Evolutionary conservation across 2,113 vertebrate species (phyloP).

Genomic region (Perca flavescens): DNA sequence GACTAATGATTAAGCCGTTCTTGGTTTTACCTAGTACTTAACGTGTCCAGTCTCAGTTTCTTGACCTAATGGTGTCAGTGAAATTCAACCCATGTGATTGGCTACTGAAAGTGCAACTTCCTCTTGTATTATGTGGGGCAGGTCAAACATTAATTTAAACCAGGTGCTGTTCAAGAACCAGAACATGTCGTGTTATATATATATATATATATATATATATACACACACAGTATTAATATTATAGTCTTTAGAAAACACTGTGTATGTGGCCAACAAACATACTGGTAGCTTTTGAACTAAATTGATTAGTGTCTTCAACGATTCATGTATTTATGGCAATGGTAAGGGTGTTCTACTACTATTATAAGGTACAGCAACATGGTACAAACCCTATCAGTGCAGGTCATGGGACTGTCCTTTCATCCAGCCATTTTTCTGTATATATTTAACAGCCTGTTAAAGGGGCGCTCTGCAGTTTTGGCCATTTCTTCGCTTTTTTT

Average conservation of each 20-base stretch:
- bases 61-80: constrained; percentile 8
- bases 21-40: constrained; percentile 34
- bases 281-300: constrained; percentile 18
- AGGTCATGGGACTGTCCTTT: constrained; percentile 18
- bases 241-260: constrained; percentile 2
- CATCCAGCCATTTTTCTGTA: constrained; percentile 29
- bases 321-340: constrained; percentile 27
- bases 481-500: no score
- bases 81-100: constrained; percentile 24
- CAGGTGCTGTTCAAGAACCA: constrained; percentile 48
- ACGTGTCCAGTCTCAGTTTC: constrained; percentile 24
- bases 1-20: constrained; percentile 64
- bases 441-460: constrained; percentile 46
- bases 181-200: constrained; percentile 16
- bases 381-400: constrained; percentile 41
- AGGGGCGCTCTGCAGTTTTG: no score
- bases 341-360: constrained; percentile 23
- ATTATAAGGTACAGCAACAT: constrained; percentile 30
- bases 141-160: constrained; percentile 38
- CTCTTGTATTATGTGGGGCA: constrained; percentile 23
- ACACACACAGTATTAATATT: not conserved
- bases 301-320: constrained; percentile 32
- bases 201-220: no score
- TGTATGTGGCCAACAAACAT: constrained; percentile 44
- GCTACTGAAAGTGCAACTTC: constrained; percentile 23